phyloP scores from a whole-genome alignment of 1,140 invertebrate species.

The Brachionus asplanchnoidis region DNA sequence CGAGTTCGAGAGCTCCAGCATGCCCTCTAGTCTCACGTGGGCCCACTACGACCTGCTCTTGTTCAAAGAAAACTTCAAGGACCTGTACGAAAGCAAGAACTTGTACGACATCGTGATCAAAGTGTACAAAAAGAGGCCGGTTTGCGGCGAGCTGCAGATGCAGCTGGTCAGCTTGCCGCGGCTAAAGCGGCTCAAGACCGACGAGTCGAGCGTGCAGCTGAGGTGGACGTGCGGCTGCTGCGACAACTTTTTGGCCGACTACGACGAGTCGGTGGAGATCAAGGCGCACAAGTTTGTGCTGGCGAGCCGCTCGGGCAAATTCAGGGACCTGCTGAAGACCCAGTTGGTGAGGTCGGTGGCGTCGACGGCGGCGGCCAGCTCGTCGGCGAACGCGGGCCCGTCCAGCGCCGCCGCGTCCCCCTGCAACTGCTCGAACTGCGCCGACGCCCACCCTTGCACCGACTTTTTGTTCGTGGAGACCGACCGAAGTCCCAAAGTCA shows the following conservation, averaged over 20 bases:
- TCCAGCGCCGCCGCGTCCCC: not conserved
- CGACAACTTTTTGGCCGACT: not conserved
- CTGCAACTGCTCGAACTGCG: not conserved
- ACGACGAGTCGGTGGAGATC: constrained; percentile 17
- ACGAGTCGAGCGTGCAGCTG: not conserved
- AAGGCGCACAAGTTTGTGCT: constrained; percentile 30
- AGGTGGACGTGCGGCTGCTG: not conserved
- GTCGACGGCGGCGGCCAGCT: not conserved
- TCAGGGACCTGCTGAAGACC: constrained; percentile 21
- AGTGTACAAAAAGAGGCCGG: not conserved
- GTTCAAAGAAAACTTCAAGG: constrained; percentile 38
- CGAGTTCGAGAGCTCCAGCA: constrained; percentile 18
- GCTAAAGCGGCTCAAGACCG: not conserved
- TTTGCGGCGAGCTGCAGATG: not conserved
- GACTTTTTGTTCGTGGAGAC: constrained; percentile 30
- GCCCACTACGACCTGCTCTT: constrained; percentile 19
- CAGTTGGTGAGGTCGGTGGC: not conserved
- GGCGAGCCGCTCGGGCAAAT: constrained; percentile 26
- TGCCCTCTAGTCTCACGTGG: constrained; percentile 33
- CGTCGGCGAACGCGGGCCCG: not conserved
- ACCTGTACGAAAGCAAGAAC: constrained; percentile 26
- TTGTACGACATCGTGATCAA: constrained; percentile 33
- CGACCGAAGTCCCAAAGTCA: constrained; percentile 22
- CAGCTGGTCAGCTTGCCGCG: not conserved
- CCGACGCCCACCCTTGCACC: not conserved